Conservation (phyloP, 2,797 vertebrate species). For the Parambassis ranga region DNA sequence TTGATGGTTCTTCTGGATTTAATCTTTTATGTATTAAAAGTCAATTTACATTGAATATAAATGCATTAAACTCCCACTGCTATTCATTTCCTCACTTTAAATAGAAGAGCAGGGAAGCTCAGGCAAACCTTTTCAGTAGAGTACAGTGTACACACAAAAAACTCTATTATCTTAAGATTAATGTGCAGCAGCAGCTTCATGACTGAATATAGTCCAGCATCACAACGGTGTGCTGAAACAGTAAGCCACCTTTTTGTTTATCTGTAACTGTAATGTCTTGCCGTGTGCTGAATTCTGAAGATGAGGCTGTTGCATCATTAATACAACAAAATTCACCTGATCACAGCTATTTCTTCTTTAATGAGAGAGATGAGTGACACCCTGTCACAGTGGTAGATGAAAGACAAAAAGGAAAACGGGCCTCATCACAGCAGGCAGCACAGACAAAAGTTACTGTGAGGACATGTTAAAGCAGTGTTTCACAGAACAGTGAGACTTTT, state of each 20-base stretch:
- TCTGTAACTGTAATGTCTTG: no score
- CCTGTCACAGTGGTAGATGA: background rate
- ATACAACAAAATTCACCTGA: constrained; percentile 23
- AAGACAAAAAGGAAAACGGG: constrained; percentile 13
- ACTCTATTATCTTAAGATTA: constrained; percentile 15
- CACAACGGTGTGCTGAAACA: background rate
- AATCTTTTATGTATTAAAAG: constrained; percentile 62
- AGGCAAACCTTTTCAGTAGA: background rate
- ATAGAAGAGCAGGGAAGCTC: constrained; percentile 14
- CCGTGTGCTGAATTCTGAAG: background rate
- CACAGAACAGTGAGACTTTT: background rate
- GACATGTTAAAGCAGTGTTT: background rate
- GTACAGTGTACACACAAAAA: constrained; percentile 4
- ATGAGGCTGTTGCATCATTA: background rate
- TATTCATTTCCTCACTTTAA: constrained; percentile 23
- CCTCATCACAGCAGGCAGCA: constrained; percentile 9
- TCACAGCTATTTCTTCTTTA: constrained; percentile 23
- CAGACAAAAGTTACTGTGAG: background rate
- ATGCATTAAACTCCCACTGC: constrained; percentile 43
- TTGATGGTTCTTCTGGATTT: constrained; percentile 44
- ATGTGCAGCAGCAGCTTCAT: constrained; percentile 17
- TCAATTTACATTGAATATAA: constrained; percentile 42
- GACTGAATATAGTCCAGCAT: background rate
- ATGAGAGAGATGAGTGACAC: background rate
- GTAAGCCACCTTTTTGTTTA: background rate